These are phyloP conservation scores for Elaeidobius kamerunicus DNA, from an alignment of 2,888 invertebrate species.

Conservation along the genomic window DNA sequence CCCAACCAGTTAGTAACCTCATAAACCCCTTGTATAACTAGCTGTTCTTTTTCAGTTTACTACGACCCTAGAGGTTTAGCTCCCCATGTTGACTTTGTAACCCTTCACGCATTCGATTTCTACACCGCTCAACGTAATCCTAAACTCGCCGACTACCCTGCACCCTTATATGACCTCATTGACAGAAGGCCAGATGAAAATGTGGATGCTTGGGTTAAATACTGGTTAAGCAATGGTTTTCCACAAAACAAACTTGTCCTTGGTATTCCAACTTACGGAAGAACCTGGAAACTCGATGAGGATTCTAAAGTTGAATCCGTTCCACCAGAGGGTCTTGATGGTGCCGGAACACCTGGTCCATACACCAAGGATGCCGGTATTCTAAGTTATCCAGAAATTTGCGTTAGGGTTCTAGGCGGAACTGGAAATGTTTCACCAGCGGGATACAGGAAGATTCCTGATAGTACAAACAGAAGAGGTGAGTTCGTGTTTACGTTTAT, in stretches of 20 bases:
- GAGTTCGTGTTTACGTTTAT: not conserved
- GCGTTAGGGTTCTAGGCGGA: constrained; percentile 60
- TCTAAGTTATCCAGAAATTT: constrained; percentile 74
- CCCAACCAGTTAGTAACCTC: not conserved
- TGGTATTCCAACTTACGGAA: constrained; percentile 66
- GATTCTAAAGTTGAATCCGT: constrained; percentile 72
- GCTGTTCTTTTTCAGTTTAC: constrained; percentile 63
- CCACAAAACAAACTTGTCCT: constrained; percentile 65
- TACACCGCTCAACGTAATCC: constrained; percentile 67
- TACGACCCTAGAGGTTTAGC: constrained; percentile 71
- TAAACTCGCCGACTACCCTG: constrained; percentile 70
- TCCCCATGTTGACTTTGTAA: constrained; percentile 72
- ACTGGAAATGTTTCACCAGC: constrained; percentile 53
- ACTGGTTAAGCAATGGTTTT: constrained; percentile 61
- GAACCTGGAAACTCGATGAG: constrained; percentile 70
- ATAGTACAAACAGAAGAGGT: constrained; percentile 75
- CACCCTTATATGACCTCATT: constrained; percentile 68
- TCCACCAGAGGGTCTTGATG: constrained; percentile 65
- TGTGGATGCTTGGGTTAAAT: constrained; percentile 60
- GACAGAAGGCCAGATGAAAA: constrained; percentile 66
- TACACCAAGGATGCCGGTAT: constrained; percentile 66
- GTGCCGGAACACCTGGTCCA: constrained; percentile 67
- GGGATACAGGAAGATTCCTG: constrained; percentile 68
- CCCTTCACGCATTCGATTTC: constrained; percentile 74
- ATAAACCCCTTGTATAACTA: not conserved